Evolutionary conservation across 2,113 vertebrate genomes (phyloP).

Genomic region (Prionailurus viverrinus): DNA sequence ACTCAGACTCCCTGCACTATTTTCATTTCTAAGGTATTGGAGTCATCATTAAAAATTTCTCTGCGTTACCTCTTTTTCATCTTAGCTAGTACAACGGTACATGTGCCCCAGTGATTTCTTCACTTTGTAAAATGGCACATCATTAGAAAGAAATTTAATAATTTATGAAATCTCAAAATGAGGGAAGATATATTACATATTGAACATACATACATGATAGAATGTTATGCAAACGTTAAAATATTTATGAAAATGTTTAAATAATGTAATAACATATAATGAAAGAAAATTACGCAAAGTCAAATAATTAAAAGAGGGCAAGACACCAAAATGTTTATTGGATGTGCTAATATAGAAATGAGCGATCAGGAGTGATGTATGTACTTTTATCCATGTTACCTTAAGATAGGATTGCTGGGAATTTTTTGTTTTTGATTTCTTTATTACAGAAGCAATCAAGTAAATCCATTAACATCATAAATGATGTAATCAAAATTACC

Average conservation of each 20-base stretch:
- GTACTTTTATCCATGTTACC: neutral
- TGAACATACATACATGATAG: neutral
- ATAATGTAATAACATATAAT: constrained; percentile 5
- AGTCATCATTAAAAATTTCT: neutral
- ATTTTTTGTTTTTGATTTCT: neutral
- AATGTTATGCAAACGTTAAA: neutral
- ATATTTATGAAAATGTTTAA: constrained; percentile 23
- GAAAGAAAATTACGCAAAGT: constrained; percentile 12
- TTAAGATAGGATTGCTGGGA: neutral
- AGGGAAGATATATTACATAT: constrained; percentile 12
- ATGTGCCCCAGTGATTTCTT: neutral
- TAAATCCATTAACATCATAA: constrained; percentile 41
- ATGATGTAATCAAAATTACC: neutral
- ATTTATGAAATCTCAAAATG: constrained; percentile 44
- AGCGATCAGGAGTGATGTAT: neutral
- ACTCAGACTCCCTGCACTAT: neutral
- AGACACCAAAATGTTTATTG: neutral
- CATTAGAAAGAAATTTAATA: constrained; percentile 47
- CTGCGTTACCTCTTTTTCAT: neutral
- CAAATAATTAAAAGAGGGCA: neutral
- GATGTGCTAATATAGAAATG: neutral
- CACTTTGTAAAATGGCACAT: neutral
- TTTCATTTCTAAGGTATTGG: constrained; percentile 18
- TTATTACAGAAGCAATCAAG: neutral
- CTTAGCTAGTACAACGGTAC: neutral